Percentiles rank a stretch among this genome's conserved stretches.
Conservation (phyloP, 2,797 vertebrate species). For the Zenarchopterus dispar region DNA sequence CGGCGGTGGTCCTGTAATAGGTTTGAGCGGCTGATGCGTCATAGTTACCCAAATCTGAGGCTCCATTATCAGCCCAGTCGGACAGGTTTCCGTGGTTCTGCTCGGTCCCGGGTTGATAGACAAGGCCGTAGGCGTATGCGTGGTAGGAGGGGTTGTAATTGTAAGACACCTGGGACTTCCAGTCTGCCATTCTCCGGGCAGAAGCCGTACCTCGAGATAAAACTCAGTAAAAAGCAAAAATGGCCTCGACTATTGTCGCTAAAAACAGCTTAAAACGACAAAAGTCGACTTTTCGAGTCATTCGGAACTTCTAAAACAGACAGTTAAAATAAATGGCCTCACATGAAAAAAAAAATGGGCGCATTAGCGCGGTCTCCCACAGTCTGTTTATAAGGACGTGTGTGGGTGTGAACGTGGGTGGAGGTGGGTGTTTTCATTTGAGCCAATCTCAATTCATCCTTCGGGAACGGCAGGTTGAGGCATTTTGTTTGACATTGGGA, state of each 20-base stretch:
- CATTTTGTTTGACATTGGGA: not conserved
- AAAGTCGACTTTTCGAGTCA: not conserved
- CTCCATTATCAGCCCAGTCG: constrained; percentile 61
- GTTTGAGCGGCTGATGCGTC: constrained; percentile 35
- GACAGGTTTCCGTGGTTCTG: constrained; percentile 55
- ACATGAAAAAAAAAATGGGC: not conserved
- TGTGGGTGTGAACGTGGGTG: constrained; percentile 29
- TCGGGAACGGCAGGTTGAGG: fast-evolving
- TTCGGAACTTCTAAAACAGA: not conserved
- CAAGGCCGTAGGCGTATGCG: constrained; percentile 74
- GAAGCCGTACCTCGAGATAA: not conserved
- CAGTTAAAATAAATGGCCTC: fast-evolving
- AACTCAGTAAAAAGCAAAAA: not conserved
- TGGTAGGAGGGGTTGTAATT: constrained; percentile 77
- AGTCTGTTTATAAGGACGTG: constrained; percentile 37
- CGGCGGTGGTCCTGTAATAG: constrained; percentile 50
- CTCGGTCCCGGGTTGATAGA: constrained; percentile 71
- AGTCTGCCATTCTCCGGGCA: constrained; percentile 73
- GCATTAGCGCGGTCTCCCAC: fast-evolving
- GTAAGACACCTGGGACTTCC: constrained; percentile 76
- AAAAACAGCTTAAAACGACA: not conserved
- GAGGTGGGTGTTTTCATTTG: not conserved
- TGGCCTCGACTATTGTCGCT: fast-evolving
- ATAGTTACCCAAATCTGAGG: constrained; percentile 41
- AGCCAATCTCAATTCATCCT: constrained; percentile 39